Evolutionary conservation across 2,113 vertebrate genomes (phyloP).

Genomic region (Lipophrys pholis): DNA sequence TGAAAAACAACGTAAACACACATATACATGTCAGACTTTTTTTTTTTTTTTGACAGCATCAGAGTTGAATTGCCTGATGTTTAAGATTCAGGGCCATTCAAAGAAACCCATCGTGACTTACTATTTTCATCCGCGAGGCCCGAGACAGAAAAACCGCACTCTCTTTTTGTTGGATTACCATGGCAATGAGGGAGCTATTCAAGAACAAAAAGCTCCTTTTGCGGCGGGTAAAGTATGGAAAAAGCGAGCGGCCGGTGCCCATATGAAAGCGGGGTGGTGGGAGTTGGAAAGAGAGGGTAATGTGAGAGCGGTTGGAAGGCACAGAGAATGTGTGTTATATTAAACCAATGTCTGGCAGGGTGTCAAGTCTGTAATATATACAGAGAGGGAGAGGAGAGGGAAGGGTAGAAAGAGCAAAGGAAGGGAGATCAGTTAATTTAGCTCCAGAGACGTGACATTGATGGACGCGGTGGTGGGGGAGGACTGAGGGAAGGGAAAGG

Average conservation of each 20-base stretch:
- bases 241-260: slow-evolving; percentile 68
- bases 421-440: slow-evolving; percentile 73
- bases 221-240: slow-evolving; percentile 74
- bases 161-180: slow-evolving; percentile 76
- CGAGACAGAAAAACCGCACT: slow-evolving; percentile 71
- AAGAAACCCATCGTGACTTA: slow-evolving; percentile 62
- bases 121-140: slow-evolving; percentile 73
- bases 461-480: slow-evolving; percentile 56
- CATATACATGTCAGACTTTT: slow-evolving; percentile 1
- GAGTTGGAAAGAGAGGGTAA: slow-evolving; percentile 78
- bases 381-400: slow-evolving; percentile 42
- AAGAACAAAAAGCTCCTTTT: slow-evolving; percentile 78
- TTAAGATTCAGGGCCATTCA: slow-evolving; percentile 60
- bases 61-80: slow-evolving; percentile 40
- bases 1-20: too few species aligned
- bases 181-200: slow-evolving; percentile 78
- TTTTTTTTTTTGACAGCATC: slow-evolving; percentile 7
- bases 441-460: slow-evolving; percentile 67
- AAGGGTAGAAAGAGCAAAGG: slow-evolving; percentile 42
- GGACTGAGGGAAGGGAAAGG: slow-evolving; percentile 24
- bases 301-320: slow-evolving; percentile 74
- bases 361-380: slow-evolving; percentile 71
- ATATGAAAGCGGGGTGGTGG: slow-evolving; percentile 67
- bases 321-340: slow-evolving; percentile 77
- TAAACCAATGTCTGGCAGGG: slow-evolving; percentile 77